Evolutionary conservation across 1,140 invertebrate genomes (phyloP).

Genomic region (Drosophila sechellia): DNA sequence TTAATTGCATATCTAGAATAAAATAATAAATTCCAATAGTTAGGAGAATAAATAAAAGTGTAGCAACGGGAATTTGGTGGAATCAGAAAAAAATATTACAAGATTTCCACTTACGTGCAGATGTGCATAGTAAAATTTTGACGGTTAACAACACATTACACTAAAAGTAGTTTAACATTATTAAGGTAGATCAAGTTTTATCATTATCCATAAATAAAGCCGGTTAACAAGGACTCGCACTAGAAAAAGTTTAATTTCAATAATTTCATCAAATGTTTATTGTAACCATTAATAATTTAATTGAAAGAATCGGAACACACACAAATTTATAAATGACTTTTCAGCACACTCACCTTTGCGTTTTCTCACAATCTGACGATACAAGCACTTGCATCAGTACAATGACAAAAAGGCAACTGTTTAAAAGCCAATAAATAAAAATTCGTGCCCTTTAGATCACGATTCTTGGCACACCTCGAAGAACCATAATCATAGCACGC

Average conservation of each 20-base stretch:
- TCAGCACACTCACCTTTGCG: conserved; percentile 52
- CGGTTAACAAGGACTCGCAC: no score
- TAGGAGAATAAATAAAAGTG: conserved; percentile 19
- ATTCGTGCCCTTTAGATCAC: conserved; percentile 21
- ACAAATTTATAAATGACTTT: neutral
- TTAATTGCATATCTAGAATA: conserved; percentile 38
- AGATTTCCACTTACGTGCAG: no score
- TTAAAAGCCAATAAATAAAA: conserved; percentile 24
- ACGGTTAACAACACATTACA: neutral
- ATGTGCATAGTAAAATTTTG: no score
- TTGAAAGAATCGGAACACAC: conserved; percentile 8
- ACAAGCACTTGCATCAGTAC: conserved; percentile 54
- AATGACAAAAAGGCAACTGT: conserved; percentile 25
- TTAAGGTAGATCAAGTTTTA: neutral
- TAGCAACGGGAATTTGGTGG: conserved; percentile 31
- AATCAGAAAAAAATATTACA: conserved; percentile 5
- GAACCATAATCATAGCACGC: neutral
- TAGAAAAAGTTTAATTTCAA: conserved; percentile 26
- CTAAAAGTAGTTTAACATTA: neutral
- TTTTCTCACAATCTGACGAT: conserved; percentile 60
- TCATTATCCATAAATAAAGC: neutral
- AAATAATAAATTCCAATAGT: conserved; percentile 19
- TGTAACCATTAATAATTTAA: conserved; percentile 13
- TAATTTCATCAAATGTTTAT: conserved; percentile 7
- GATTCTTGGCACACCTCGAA: neutral